Base-by-base conservation (phyloP, 2,888 invertebrate genomes). In the Apocheima hispidaria region DNA sequence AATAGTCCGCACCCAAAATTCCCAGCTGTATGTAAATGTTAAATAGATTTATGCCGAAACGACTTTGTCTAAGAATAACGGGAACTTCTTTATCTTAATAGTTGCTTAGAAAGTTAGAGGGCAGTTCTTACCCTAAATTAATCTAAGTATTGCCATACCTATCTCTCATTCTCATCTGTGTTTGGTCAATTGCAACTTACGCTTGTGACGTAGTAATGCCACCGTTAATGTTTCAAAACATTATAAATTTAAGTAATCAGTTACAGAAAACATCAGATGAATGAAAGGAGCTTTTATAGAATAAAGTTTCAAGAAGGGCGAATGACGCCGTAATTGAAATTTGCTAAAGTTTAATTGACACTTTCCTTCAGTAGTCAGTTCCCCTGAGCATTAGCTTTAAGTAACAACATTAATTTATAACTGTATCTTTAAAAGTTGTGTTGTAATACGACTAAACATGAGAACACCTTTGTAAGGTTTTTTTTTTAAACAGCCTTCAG, bases 301-400 rank as follows among this genome's bases (percentile, higher is more conserved):
- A 43, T 18, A 36, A 51, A 40, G 54, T 41, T 41, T 51, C 36
- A 46, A 46, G 44, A 48, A 30, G 49, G 49, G 35, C 35, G 26
- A 60, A 50, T 50, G 60, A 50, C 36, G 30, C 16, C 56, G 64
- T 68, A 69, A 68, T 67, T 60, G 66, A 72, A 73, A 71, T 69
- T 72, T 63, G 60, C 41, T 61, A 53, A 72, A 75, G 69, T 70
- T 68, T 69, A 71, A 73, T 69, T 71, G 68, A 61, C 63, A 63
- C 58, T 68, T 70, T 67, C 49, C 60, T 53, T 60, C 61, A 58
- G 64, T 69, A 72, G 75, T 74, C 76, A 78, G 74, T 73, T 75
- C 65, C 66, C 69, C 56, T 35, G 60, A 68, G 63, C 68, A 57
- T 75, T 78, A 74, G 66, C 74, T 78, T 71, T 72, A 58, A 72